phyloP scores from a whole-genome alignment of 2,888 invertebrate genomes.

The Eilema depressum region DNA sequence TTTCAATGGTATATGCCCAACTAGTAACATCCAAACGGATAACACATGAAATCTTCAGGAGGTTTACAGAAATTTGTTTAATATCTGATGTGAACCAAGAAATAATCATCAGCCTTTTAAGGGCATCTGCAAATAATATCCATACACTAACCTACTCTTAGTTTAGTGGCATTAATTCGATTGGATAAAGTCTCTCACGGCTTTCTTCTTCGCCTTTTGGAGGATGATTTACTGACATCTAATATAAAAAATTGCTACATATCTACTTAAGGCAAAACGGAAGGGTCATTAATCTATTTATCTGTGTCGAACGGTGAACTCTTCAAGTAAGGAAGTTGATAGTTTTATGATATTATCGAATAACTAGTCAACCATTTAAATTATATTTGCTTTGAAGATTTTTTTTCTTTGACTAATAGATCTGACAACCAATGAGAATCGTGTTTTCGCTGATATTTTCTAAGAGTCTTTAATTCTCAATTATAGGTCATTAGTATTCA shows the following conservation, averaged over 20 bases:
- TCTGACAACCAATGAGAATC: not conserved
- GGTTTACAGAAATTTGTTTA: too few species aligned
- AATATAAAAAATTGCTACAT: not conserved
- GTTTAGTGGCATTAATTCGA: too few species aligned
- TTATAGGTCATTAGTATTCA: conserved; percentile 1
- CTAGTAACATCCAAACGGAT: too few species aligned
- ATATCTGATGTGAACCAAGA: not conserved
- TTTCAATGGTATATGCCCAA: too few species aligned
- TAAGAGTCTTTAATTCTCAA: not conserved
- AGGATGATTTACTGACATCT: not conserved
- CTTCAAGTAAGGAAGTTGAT: not conserved
- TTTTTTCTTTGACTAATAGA: not conserved
- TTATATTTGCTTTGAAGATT: not conserved
- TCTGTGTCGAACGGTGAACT: not conserved
- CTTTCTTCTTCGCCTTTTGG: not conserved
- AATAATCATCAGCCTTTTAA: too few species aligned
- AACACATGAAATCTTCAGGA: too few species aligned
- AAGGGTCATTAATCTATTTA: not conserved
- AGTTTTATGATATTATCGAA: not conserved
- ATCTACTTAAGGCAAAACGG: not conserved
- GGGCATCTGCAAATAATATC: too few species aligned
- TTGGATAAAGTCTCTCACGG: not conserved
- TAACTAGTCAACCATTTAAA: not conserved
- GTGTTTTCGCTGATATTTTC: not conserved
- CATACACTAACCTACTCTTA: too few species aligned